A percentile compares a stretch with the other conserved stretches of the same genome.
Conservation (phyloP, 2,113 vertebrate genomes). For the Laticauda colubrina region DNA sequence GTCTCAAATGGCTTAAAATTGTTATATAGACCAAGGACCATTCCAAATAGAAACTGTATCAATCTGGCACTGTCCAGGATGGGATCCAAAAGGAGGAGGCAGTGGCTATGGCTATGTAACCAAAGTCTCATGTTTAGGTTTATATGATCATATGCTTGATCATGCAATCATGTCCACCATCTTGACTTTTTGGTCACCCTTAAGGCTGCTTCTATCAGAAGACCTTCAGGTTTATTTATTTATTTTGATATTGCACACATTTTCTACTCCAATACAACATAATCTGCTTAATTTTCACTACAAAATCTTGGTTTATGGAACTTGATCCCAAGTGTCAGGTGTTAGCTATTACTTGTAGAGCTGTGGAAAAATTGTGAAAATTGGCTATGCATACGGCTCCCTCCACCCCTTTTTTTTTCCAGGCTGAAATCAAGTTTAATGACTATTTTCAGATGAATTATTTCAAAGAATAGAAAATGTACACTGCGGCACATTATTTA, state of each 20-base stretch:
- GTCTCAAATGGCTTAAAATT: background rate
- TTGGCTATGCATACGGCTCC: constrained; percentile 47
- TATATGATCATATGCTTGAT: background rate
- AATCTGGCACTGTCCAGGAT: background rate
- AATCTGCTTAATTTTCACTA: constrained; percentile 20
- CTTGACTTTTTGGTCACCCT: background rate
- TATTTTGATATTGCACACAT: background rate
- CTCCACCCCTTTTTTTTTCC: background rate
- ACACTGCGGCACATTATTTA: constrained; percentile 28
- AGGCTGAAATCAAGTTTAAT: constrained; percentile 39
- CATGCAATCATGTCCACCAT: background rate
- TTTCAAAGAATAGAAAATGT: constrained; percentile 50
- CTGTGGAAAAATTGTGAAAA: constrained; percentile 61
- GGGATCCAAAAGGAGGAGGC: background rate
- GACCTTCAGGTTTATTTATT: background rate
- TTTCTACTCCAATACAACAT: background rate
- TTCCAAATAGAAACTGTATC: background rate
- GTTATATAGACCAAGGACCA: background rate
- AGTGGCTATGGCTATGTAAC: background rate
- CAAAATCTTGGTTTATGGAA: background rate
- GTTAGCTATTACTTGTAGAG: constrained; percentile 56
- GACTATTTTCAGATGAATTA: constrained; percentile 38
- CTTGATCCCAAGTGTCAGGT: constrained; percentile 49
- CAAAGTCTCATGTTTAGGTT: background rate
- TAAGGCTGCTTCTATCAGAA: background rate